phyloP scores from a whole-genome alignment of 2,888 invertebrate genomes.

The Volucella zonaria region DNA sequence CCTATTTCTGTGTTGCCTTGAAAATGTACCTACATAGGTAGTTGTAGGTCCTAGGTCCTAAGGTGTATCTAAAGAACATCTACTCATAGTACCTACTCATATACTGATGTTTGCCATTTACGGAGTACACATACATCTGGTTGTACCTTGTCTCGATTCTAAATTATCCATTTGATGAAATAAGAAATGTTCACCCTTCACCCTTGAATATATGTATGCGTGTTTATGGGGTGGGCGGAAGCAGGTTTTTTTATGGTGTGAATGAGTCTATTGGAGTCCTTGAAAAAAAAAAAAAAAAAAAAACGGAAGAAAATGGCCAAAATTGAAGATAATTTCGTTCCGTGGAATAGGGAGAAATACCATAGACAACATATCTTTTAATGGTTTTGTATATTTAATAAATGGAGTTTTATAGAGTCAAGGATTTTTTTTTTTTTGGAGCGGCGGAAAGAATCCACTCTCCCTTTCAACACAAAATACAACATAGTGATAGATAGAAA shows the following conservation, averaged over 20 bases:
- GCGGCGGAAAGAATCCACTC: not conserved
- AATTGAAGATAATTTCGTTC: slow-evolving; percentile 55
- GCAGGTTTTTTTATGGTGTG: not conserved
- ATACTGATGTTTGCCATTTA: not conserved
- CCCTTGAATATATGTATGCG: slow-evolving; percentile 18
- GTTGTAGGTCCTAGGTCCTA: too few relatives aligned
- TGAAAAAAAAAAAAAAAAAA: slow-evolving; percentile 35
- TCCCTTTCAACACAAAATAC: too few relatives aligned
- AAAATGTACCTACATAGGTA: not conserved
- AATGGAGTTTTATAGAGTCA: slow-evolving; percentile 22
- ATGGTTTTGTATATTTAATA: slow-evolving; percentile 68
- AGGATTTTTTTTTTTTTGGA: not conserved
- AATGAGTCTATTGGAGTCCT: slow-evolving; percentile 50
- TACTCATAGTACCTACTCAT: too few relatives aligned
- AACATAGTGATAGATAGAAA: not conserved
- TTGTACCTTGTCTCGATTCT: slow-evolving; percentile 62
- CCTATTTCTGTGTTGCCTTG: slow-evolving; percentile 40
- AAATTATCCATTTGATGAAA: slow-evolving; percentile 71
- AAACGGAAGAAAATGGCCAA: slow-evolving; percentile 8
- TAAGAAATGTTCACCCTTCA: slow-evolving; percentile 66
- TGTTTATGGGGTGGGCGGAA: not conserved
- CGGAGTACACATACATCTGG: slow-evolving; percentile 23
- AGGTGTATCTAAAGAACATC: too few relatives aligned
- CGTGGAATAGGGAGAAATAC: slow-evolving; percentile 40
- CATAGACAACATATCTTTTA: slow-evolving; percentile 67